Percentiles rank a stretch among this genome's conserved stretches.
These are phyloP conservation scores for Subanguina moxae DNA, from an alignment of 1,140 invertebrate genomes.

Conservation along the genomic window DNA sequence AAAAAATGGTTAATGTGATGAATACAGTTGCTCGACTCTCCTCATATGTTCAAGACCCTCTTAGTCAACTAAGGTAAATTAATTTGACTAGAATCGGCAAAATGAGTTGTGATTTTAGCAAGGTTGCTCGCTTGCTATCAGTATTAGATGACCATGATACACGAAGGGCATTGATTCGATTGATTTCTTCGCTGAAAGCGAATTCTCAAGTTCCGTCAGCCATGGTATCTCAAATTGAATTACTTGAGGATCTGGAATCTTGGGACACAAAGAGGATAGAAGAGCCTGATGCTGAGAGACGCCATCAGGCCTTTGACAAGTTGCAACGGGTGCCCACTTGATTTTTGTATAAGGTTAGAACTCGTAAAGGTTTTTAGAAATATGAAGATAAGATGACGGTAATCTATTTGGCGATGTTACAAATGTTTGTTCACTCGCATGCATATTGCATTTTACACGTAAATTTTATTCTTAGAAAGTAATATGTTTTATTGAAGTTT, in stretches of 20 bases:
- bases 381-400: conserved; percentile 13
- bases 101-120: not conserved
- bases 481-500: not conserved
- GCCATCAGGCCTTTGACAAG: conserved; percentile 76
- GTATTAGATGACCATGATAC: not conserved
- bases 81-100: too few species aligned
- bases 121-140: not conserved
- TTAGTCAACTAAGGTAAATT: not conserved
- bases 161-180: not conserved
- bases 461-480: conserved; percentile 5
- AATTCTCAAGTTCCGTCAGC: not conserved
- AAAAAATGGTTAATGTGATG: not conserved
- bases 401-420: conserved; percentile 16
- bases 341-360: conserved; percentile 58
- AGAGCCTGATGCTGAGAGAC: conserved; percentile 80
- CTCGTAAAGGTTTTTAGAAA: conserved; percentile 19
- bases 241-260: conserved; percentile 70
- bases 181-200: not conserved
- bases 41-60: not conserved
- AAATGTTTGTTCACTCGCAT: conserved; percentile 39
- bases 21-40: not conserved
- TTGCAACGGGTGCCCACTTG: conserved; percentile 69
- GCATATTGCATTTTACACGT: conserved; percentile 27
- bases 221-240: not conserved
- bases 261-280: conserved; percentile 80